A percentile compares a stretch with the other conserved stretches of the same genome.
phyloP scores from a whole-genome alignment of 2,797 vertebrate genomes.

The Harpagifer antarcticus region DNA sequence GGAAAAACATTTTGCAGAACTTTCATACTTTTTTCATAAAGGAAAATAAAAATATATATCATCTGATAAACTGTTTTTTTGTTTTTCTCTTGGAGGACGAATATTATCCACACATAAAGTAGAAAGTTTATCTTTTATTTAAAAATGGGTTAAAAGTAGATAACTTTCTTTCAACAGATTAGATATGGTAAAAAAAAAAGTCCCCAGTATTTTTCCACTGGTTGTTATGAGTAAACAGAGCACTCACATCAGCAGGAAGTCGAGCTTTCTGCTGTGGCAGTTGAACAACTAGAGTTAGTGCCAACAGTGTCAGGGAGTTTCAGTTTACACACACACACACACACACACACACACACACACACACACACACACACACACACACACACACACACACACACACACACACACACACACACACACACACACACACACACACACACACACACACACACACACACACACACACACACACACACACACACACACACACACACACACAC shows the following conservation, averaged over 20 bases:
- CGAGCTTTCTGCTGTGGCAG: conserved; percentile 32
- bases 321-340: background rate
- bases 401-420: conserved; percentile 18
- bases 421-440: background rate
- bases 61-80: too few relatives aligned
- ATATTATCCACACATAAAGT: background rate
- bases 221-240: conserved; percentile 53
- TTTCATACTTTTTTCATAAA: background rate
- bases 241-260: conserved; percentile 39
- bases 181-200: background rate
- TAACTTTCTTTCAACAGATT: background rate
- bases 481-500: background rate
- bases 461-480: background rate
- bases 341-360: background rate
- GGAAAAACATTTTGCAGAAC: conserved; percentile 8
- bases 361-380: background rate
- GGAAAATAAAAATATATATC: too few relatives aligned
- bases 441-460: background rate
- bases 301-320: conserved; percentile 39
- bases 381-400: conserved; percentile 7
- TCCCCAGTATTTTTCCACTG: conserved; percentile 19
- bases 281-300: conserved; percentile 41
- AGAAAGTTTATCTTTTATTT: background rate
- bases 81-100: background rate
- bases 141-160: background rate